phyloP scores from a whole-genome alignment of 2,888 invertebrate genomes.

The Ectropis crepuscularia region DNA sequence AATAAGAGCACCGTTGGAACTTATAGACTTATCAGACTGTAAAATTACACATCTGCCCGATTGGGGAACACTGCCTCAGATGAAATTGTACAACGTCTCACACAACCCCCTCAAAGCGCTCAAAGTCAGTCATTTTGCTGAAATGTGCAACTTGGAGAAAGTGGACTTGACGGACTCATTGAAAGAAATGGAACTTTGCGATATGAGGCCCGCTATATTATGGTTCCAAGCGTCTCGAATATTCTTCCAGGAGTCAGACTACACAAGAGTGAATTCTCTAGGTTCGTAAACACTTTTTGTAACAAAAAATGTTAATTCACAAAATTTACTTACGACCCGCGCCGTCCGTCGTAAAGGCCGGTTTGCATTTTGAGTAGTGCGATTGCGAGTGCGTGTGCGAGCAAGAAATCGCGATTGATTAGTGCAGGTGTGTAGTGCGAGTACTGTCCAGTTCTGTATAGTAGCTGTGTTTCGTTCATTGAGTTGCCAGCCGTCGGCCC shows the following conservation, averaged over 20 bases:
- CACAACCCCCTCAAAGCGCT: conserved; percentile 80
- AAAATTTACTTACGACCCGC: too few species aligned
- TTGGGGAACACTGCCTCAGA: conserved; percentile 84
- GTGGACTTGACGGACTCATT: conserved; percentile 81
- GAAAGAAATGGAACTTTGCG: conserved; percentile 61
- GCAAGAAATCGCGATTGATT: too few species aligned
- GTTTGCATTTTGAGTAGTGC: too few species aligned
- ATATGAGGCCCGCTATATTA: conserved; percentile 59
- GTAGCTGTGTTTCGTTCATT: too few species aligned
- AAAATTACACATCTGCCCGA: conserved; percentile 84
- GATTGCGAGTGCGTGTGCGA: too few species aligned
- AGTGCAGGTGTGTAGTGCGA: too few species aligned
- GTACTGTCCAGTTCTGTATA: too few species aligned
- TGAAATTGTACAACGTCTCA: conserved; percentile 86
- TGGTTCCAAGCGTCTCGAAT: conserved; percentile 71
- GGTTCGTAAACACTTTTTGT: conserved; percentile 51
- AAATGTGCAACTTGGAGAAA: conserved; percentile 85
- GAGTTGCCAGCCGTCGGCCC: too few species aligned
- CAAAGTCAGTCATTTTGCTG: conserved; percentile 82
- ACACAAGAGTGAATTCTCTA: conserved; percentile 65
- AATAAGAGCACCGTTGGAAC: conserved; percentile 83
- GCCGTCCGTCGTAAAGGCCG: too few species aligned
- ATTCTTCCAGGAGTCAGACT: conserved; percentile 67
- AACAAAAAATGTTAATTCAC: too few species aligned
- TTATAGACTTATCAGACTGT: conserved; percentile 86